Base-by-base conservation (phyloP, 2,797 vertebrate species). In the Falco cherrug region DNA sequence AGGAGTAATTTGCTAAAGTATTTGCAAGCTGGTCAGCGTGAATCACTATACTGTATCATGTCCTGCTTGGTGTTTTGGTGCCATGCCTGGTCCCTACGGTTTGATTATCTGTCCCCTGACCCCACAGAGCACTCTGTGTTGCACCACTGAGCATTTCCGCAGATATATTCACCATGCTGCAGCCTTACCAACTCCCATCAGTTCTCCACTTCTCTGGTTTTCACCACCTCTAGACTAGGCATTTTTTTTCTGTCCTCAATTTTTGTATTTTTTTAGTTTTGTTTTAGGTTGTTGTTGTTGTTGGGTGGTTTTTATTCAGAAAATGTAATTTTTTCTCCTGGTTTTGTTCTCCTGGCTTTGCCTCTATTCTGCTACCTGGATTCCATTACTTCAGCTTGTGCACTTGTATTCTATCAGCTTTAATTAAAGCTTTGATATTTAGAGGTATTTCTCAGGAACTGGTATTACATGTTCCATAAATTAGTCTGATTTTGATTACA, bases 261-360 rank as follows among this genome's bases (percentile, higher is more conserved):
- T 70, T 56, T 48, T 54, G 0, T 20, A 24, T 35, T 35, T 26
- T 8, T 60, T 25, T 35, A 35, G 3, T 43, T 65, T 14, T 45
- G 43, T 21, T 39, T 77, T 21, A 7, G 39, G 26, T 43, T 43
- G 14, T 16, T 59, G 31, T 74, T 48, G 48, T 59, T 10, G 7
- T 50, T 48, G 8, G 5, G 7, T 8, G 7, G 0, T 6, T 39
- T 39, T 47, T 28, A 5, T 3, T 0, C 6, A 10, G 10, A 69
- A 57, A 50, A 51, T 61, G 9, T 41, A 13, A 2, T 39, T 64
- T 64, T 8, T 60, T 26, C 8, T 78, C 25, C 16, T 79, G 19
- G 18, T 75, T 94, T 75, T 85, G 13, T n/a, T 76, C 19, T 51
- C 16, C 16, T 60, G 35, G 2, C 6, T 70, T 79, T 88, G 9